These are phyloP conservation scores for Equus przewalskii DNA, from an alignment of 2,113 vertebrate species.

Conservation along the genomic window DNA sequence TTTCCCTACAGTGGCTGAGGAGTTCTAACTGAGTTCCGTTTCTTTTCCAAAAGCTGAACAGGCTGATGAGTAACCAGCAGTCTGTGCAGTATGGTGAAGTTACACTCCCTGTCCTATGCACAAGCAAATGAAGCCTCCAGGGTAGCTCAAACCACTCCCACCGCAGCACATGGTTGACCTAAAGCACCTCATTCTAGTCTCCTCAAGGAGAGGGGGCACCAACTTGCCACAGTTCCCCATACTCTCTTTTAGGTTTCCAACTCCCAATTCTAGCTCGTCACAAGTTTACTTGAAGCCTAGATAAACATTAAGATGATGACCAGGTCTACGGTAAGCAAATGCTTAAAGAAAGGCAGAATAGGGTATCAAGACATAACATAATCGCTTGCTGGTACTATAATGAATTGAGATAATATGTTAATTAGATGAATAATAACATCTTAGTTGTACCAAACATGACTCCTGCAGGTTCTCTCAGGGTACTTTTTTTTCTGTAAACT, in stretches of 20 bases:
- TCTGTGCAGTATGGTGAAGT: neutral
- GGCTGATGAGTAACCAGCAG: neutral
- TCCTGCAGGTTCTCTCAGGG: neutral
- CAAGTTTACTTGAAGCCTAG: neutral
- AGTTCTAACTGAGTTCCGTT: neutral
- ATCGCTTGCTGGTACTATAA: neutral
- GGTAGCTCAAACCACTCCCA: neutral
- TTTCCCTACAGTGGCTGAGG: neutral
- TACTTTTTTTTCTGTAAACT: neutral
- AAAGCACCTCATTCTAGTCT: neutral
- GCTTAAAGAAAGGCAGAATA: neutral
- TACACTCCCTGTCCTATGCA: neutral
- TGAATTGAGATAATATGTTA: neutral
- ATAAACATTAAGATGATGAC: neutral
- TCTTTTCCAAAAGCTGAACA: constrained; percentile 12
- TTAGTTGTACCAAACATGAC: neutral
- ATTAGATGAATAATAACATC: neutral
- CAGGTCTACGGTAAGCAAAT: neutral
- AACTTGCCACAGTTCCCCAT: neutral
- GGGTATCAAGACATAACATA: neutral
- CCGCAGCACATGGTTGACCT: neutral
- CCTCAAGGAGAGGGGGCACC: neutral
- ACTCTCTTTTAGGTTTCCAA: neutral
- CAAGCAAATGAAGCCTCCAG: neutral
- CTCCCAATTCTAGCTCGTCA: neutral